Base-by-base conservation (phyloP, 2,888 invertebrate genomes). In the Gymnocheta viridis region DNA sequence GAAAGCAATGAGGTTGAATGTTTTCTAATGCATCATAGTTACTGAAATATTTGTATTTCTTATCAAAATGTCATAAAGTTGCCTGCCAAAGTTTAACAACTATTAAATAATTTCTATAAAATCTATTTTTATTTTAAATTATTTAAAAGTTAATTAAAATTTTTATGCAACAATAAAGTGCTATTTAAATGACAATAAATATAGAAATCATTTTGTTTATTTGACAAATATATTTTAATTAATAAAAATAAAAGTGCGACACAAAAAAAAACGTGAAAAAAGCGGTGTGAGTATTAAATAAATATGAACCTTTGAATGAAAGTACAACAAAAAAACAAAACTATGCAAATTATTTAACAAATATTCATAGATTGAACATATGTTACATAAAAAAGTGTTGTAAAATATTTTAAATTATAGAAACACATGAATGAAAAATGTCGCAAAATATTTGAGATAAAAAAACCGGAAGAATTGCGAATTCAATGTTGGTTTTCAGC, bases 211-310 rank as follows among this genome's bases (percentile, higher is more conserved):
- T 62, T 67, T 67, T 81, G 80, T 80, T 84, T 84, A 81, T 51
- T 81, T 81, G 64, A 73, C 77, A 81, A 84, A 81, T 84, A 78
- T 78, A 84, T 81, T 84, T 84, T 81, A 70, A 81, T 84, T 81
- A 81, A 73, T 78, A 73, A 81, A 81, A 81, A 67, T 73, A 77
- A 81, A 73, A 72, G 47, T 62, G 64, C 27, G 41, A 62, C 7
- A 47, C 24, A 44, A 44, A 70, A 58, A 69, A 29, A 17, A n/a
- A 22, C 2, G 1, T 4, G 14, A 22, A 69, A 54, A 70, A 56
- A 27, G 35, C 1, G 24, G 24, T 49, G 47, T 58, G 64, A 72
- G 70, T 54, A 56, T 60, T 41, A 64, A 79, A 70, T 64, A 72
- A 72, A 79, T 72, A 78, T 41, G 24, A 24, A 67, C 7, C 41